These are phyloP conservation scores for Myotis yumanensis DNA, from an alignment of 2,113 vertebrate species.

Conservation along the genomic window DNA sequence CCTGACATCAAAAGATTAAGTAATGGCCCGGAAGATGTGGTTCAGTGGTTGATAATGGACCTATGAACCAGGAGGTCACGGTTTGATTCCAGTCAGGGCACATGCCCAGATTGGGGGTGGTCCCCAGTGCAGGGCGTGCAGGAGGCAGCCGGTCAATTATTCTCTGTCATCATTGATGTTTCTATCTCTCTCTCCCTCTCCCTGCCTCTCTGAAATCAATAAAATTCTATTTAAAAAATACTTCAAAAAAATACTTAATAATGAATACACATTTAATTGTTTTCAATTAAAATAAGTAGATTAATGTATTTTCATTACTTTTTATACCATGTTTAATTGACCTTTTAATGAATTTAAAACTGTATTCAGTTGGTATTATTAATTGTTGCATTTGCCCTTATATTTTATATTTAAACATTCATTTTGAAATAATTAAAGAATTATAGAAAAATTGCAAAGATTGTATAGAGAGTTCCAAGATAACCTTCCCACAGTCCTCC, in stretches of 20 bases:
- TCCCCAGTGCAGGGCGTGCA: too few species aligned
- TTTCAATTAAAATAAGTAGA: conserved; percentile 26
- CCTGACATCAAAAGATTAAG: background rate
- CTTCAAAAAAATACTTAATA: background rate
- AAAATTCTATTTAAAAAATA: too few species aligned
- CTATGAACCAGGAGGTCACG: too few species aligned
- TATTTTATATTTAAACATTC: background rate
- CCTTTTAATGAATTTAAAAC: conserved; percentile 36
- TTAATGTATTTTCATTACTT: conserved; percentile 24
- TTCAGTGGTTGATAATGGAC: too few species aligned
- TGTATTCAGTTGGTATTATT: background rate
- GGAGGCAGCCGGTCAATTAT: too few species aligned
- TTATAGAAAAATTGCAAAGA: background rate
- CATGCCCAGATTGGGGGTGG: too few species aligned
- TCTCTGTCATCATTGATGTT: too few species aligned
- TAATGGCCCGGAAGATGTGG: too few species aligned
- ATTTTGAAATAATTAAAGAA: conserved; percentile 6
- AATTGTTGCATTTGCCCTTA: background rate
- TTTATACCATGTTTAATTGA: background rate
- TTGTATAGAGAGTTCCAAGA: background rate
- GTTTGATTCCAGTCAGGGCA: too few species aligned
- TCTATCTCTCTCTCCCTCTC: too few species aligned
- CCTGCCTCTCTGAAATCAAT: too few species aligned
- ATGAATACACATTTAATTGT: background rate
- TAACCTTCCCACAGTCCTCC: background rate